Evolutionary conservation across 2,113 vertebrate genomes (phyloP), one percentile per base, ranked within the genome.

Genomic region (Tachuris rubrigastra): DNA sequence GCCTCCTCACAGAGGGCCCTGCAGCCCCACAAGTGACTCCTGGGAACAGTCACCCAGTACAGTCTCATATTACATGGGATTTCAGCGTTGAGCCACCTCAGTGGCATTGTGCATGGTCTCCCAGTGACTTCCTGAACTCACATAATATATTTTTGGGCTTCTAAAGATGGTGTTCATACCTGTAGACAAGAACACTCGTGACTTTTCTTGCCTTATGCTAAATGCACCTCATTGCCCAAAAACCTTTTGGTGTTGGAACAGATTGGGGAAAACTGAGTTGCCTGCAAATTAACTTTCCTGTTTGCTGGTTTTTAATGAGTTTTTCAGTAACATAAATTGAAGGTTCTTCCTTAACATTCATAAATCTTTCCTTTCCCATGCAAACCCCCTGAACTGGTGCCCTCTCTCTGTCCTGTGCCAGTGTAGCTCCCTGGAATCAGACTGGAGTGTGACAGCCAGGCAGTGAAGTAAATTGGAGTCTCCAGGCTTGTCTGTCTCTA

Each of bases 11-110:
- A 22, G 39, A 30, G 67, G 10, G 7, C 22, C n/a, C 68, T 18
- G 39, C 28, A 68, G 47, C 20, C 11, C 30, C 21, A 12, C 0
- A 3, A 24, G 12, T 2, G 0, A 15, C 9, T 2, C 12, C 41
- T 19, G 41, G 80, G 28, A 18, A 20, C 1, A 8, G 39, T 19
- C 35, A 8, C 20, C 15, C 10, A 0, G 33, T 12, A 8, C 21
- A n/a, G 60, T 9, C 19, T 17, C 2, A 28, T 5, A 35, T 17
- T 4, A 7, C 1, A 0, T 1, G 1, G 20, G 10, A 4, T 1
- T 3, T 66, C 1, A 2, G 37, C 1, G 0, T 31, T 0, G 0
- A 28, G 2, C 6, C 37, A 6, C 14, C 13, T 53, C 27, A 7
- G 25, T 27, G 42, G 12, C 19, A 21, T 35, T 28, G 10, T 0